Evolutionary conservation across 1,140 invertebrate genomes (phyloP), one percentile per base, ranked within the genome.

Genomic region (Trypoxylus dichotomus): DNA sequence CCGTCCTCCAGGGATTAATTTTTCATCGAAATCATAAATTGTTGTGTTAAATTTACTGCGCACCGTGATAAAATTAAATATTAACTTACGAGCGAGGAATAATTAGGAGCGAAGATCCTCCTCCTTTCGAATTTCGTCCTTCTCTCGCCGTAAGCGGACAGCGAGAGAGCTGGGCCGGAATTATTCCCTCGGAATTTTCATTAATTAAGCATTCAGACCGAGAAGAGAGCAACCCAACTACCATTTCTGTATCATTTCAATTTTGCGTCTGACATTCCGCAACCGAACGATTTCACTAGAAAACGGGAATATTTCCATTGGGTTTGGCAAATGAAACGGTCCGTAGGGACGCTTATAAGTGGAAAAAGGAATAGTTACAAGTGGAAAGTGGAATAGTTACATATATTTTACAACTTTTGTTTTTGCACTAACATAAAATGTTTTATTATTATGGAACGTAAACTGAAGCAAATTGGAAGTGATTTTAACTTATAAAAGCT

Each of bases 81-180:
- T 84, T 84, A 84, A 84, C 83, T 84, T 81, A 83, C 83, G 80
- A 82, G 83, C 80, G 80, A 80, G 80, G 82, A 84, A 84, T 84
- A 84, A 84, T 84, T 84, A 84, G 83, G 81, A 80, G 80, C 32
- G 32, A 37, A 68, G 47, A 54, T 54, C 47, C 47, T 54, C 15
- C 47, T 54, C 47, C 47, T 54, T 54, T 19, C 6, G 2, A 54
- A 19, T 19, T 19, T 79, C 79, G 81, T 74, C 79, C 80, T 78
- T 81, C 82, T 82, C 80, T 80, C 21, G 3, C 27, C 24, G 24
- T 19, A 54, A n/a, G 19, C 47, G 19, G 27, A 27, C 60, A 24
- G 27, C 60, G 24, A 10, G 24, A 68, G 60, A 24, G 60, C 13
- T n/a, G 60, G 60, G 79, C 80, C 77, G 58, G 74, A 78, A 84